Base-by-base conservation (phyloP, 2,113 vertebrate species). In the Calidris pygmaea region DNA sequence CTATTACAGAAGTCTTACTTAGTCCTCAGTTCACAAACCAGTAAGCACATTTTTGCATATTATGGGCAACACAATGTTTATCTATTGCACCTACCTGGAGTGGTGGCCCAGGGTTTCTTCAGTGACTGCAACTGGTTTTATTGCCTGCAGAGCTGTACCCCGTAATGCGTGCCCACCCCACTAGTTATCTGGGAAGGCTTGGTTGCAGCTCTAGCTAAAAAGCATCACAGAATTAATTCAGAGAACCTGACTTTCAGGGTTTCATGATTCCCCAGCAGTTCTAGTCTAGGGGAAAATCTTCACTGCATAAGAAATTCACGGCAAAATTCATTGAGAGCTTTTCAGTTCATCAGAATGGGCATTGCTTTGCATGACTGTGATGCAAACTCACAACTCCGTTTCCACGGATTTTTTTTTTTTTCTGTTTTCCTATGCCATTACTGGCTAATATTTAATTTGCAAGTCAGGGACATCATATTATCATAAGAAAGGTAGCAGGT, bases 401-500 rank as follows among this genome's bases (percentile, higher is more conserved):
- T 84, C 91, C 90, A 71, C 73, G 65, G 80, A 55, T 89, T 9
- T 16, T 83, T 87, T 90, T 90, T 76, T 92, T 82, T 72, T 75
- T 16, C 47, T 10, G 1, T 60, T 86, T 96, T 95, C 93, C 95
- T 92, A 77, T 85, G 80, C 81, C 70, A 24, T 65, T 86, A 82
- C 58, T 88, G 84, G 67, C 87, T 85, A 87, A 95, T 87, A 13
- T 56, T 92, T 90, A 60, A 62, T 94, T 85, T 93, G 89, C 95
- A 93, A 96, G 74, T 95, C 86, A 90, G 89, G 81, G 84, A 71
- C 84, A 72, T 83, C 66, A 32, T 53, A 93, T 97, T 96, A 96
- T 71, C 96, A 96, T 96, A 58, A 98, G 96, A 97, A 98, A 96
- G 91, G 50, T 77, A 79, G 88, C 71, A 93, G 67, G 93, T 91